These are phyloP conservation scores for Todiramphus chloris DNA, from an alignment of 2,113 vertebrate genomes.

Conservation along the genomic window DNA sequence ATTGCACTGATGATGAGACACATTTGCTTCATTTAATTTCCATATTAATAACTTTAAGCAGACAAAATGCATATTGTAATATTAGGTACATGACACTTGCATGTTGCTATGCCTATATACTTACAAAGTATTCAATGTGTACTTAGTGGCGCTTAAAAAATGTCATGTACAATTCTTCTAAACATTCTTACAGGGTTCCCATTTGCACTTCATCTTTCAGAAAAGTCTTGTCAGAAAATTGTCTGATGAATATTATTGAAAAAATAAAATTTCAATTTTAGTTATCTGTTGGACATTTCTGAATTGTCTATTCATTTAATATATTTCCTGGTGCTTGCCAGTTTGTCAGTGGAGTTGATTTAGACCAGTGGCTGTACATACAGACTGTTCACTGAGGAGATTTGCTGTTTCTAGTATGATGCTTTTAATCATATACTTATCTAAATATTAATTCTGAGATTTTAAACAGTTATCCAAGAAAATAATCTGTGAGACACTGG, in stretches of 20 bases:
- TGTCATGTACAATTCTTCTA: conserved; percentile 81
- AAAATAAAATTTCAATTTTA: conserved; percentile 83
- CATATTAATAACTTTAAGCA: conserved; percentile 54
- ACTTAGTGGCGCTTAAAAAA: conserved; percentile 80
- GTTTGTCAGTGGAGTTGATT: conserved; percentile 23
- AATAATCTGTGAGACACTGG: background rate
- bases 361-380: conserved; percentile 27
- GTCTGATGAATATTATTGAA: conserved; percentile 78
- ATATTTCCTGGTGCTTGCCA: conserved; percentile 20
- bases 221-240: conserved; percentile 81
- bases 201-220: conserved; percentile 80
- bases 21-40: conserved; percentile 55
- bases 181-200: conserved; percentile 83
- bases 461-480: background rate
- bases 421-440: background rate
- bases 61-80: conserved; percentile 87
- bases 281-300: conserved; percentile 81
- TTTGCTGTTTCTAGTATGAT: background rate
- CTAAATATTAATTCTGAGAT: background rate
- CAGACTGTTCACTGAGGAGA: conserved; percentile 29
- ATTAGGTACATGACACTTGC: conserved; percentile 84
- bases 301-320: conserved; percentile 80
- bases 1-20: conserved; percentile 64
- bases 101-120: conserved; percentile 84
- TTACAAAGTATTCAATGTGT: conserved; percentile 86